Percentiles rank a stretch among this genome's conserved stretches.
Evolutionary conservation across 2,888 invertebrate species (phyloP).

Genomic region (Alentia gelatinosa): DNA sequence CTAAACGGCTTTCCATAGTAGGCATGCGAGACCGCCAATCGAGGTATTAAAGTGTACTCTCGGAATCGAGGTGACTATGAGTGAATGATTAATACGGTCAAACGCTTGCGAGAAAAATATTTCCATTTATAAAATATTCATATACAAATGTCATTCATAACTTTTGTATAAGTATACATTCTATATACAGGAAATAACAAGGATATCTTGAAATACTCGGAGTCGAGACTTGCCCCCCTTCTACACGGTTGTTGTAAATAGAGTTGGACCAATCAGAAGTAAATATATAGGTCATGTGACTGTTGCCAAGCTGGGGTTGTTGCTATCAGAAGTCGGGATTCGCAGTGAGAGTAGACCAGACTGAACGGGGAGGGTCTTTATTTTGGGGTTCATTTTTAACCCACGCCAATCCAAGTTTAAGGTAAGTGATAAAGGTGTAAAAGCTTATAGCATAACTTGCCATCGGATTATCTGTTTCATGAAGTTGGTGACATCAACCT

Average conservation of each 20-base stretch:
- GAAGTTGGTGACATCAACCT: too few species aligned
- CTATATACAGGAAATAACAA: too few species aligned
- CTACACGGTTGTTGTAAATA: neutral
- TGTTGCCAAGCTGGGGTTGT: constrained; percentile 25
- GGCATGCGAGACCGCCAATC: too few species aligned
- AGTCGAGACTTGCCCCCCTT: neutral
- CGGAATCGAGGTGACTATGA: too few species aligned
- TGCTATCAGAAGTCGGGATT: neutral
- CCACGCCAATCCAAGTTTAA: neutral
- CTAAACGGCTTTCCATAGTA: too few species aligned
- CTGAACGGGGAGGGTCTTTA: neutral
- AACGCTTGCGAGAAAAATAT: too few species aligned
- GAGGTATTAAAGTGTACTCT: too few species aligned
- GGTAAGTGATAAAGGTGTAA: neutral
- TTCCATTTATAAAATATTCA: too few species aligned
- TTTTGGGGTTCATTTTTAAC: neutral
- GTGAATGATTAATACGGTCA: too few species aligned
- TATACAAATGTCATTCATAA: too few species aligned
- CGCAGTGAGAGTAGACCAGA: neutral
- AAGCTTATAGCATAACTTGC: neutral
- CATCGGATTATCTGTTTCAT: neutral
- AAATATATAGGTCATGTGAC: neutral
- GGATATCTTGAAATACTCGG: too few species aligned
- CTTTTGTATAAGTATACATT: too few species aligned
- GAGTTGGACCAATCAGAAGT: neutral